phyloP scores from a whole-genome alignment of 1,140 invertebrate genomes.

The Drosophila pallidifrons region DNA sequence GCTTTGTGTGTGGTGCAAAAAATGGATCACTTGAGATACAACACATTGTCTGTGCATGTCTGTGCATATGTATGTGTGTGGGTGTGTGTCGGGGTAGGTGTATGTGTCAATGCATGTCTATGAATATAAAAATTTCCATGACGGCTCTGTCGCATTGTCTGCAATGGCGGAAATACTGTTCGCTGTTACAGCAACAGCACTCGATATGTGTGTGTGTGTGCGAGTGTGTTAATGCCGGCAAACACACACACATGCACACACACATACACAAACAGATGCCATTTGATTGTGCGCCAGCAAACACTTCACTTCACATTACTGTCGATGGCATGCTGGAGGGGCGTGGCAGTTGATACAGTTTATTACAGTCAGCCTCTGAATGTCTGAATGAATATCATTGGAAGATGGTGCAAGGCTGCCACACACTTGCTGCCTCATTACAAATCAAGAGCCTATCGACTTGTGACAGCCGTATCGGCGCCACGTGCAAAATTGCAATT shows the following conservation, averaged over 20 bases:
- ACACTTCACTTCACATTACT: slow-evolving; percentile 74
- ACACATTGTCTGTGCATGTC: slow-evolving; percentile 12
- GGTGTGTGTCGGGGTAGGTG: slow-evolving; percentile 2
- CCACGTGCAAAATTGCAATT: slow-evolving; percentile 1
- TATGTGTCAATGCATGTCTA: slow-evolving; percentile 77
- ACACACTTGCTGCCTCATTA: slow-evolving; percentile 32
- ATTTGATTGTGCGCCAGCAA: slow-evolving; percentile 67
- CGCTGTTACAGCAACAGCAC: slow-evolving; percentile 6
- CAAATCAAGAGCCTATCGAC: slow-evolving; percentile 38
- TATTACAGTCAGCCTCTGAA: slow-evolving; percentile 69
- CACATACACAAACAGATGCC: slow-evolving; percentile 50
- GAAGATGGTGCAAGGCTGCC: neutral
- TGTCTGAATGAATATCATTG: slow-evolving; percentile 15
- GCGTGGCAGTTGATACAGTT: slow-evolving; percentile 66
- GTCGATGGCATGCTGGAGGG: slow-evolving; percentile 24
- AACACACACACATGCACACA: slow-evolving; percentile 42
- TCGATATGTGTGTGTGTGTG: slow-evolving; percentile 13
- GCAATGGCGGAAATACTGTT: slow-evolving; percentile 56
- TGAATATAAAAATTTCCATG: slow-evolving; percentile 74
- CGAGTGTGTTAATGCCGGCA: slow-evolving; percentile 37
- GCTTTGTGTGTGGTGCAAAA: slow-evolving; percentile 59
- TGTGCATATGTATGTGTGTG: neutral
- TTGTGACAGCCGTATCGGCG: neutral
- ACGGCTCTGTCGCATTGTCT: slow-evolving; percentile 71
- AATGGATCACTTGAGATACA: slow-evolving; percentile 62